These are phyloP conservation scores for Hirtodrosophila cameraria DNA, from an alignment of 2,888 invertebrate genomes.

Conservation along the genomic window DNA sequence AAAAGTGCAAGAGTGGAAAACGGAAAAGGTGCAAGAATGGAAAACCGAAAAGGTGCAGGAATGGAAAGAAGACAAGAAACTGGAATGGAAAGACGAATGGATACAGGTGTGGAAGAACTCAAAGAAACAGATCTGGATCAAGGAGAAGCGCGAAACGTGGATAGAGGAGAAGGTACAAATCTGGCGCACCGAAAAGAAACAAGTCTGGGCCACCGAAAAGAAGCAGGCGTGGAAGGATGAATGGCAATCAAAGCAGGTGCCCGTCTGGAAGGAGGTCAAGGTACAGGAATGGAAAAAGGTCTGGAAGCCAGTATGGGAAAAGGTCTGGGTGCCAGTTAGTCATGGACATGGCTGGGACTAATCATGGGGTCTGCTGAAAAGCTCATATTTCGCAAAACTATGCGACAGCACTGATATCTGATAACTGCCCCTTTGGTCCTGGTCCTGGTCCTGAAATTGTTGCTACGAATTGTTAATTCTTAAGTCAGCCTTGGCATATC, in stretches of 20 bases:
- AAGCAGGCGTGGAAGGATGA: slow-evolving; percentile 89
- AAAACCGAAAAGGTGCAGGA: slow-evolving; percentile 91
- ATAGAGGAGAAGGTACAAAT: slow-evolving; percentile 89
- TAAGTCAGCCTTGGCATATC: slow-evolving; percentile 34
- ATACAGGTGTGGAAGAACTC: slow-evolving; percentile 89
- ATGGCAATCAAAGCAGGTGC: slow-evolving; percentile 89
- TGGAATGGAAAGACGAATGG: slow-evolving; percentile 87
- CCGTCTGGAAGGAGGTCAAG: slow-evolving; percentile 88
- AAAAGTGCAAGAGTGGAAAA: slow-evolving; percentile 88
- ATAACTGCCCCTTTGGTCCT: slow-evolving; percentile 51
- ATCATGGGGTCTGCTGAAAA: slow-evolving; percentile 6
- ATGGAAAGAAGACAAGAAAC: slow-evolving; percentile 91
- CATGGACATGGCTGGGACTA: slow-evolving; percentile 83
- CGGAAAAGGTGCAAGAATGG: slow-evolving; percentile 88
- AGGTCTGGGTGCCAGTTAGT: slow-evolving; percentile 91
- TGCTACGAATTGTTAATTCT: slow-evolving; percentile 32
- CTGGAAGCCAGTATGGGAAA: slow-evolving; percentile 93
- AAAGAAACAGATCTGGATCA: slow-evolving; percentile 92
- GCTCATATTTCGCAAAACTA: slow-evolving; percentile 47
- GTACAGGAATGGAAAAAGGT: slow-evolving; percentile 92
- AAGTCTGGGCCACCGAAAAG: slow-evolving; percentile 87
- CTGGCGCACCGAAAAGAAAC: slow-evolving; percentile 86
- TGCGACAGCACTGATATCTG: slow-evolving; percentile 79
- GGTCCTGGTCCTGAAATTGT: background rate
- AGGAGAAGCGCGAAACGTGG: slow-evolving; percentile 91